Conservation (phyloP, 2,113 vertebrate species). For the Epinephelus moara region DNA sequence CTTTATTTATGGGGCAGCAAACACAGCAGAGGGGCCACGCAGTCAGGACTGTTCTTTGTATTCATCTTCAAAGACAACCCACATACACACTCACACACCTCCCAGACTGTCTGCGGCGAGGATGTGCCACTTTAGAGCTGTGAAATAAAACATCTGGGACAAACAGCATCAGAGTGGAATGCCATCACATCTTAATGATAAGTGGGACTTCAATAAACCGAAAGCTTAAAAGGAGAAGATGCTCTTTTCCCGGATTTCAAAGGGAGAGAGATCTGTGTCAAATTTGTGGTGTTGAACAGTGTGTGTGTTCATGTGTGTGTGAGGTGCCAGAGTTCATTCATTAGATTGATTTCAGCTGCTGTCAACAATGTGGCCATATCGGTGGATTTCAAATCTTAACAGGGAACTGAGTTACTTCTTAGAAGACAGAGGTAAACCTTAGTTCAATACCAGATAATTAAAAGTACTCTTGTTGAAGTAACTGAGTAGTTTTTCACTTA, state of each 20-base stretch:
- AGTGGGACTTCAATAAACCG: constrained; percentile 3
- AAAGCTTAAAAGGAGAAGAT: background rate
- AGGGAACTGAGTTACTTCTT: background rate
- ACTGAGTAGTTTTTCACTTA: background rate
- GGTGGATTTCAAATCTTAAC: background rate
- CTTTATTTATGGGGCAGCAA: constrained; percentile 38
- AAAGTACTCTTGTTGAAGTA: background rate
- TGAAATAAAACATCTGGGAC: constrained; percentile 58
- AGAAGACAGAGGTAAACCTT: background rate
- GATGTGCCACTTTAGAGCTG: constrained; percentile 17
- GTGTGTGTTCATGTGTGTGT: background rate
- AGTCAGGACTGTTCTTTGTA: constrained; percentile 36
- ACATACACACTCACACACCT: constrained; percentile 4
- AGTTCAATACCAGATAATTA: background rate
- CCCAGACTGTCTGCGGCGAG: constrained; percentile 5
- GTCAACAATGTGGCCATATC: background rate
- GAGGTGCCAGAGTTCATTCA: constrained; percentile 21
- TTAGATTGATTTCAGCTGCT: constrained; percentile 52
- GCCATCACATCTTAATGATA: constrained; percentile 4
- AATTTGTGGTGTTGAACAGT: constrained; percentile 9
- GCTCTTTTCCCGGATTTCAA: constrained; percentile 37
- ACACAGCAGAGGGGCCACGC: background rate
- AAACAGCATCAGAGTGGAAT: constrained; percentile 27
- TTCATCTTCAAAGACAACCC: constrained; percentile 46
- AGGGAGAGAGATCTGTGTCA: constrained; percentile 25